These are phyloP conservation scores for Isaurus tuberculatus DNA, from an alignment of 92 coral and sea anemone species.

Conservation along the genomic window DNA sequence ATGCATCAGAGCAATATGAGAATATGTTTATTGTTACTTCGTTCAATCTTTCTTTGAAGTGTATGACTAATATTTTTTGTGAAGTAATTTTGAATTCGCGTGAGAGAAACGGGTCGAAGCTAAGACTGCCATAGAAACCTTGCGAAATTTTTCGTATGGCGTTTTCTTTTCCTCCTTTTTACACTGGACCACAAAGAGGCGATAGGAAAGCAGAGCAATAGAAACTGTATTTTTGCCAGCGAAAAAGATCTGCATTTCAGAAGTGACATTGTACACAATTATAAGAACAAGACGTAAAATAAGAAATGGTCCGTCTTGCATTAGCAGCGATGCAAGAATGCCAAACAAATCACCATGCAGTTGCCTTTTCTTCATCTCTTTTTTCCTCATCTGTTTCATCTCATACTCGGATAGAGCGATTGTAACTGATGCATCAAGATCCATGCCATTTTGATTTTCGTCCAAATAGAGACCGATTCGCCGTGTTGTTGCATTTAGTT, in stretches of 20 bases:
- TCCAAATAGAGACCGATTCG: slow-evolving; percentile 1
- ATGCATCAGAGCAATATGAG: too few relatives aligned
- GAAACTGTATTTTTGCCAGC: slow-evolving; percentile 86
- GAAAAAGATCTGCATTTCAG: slow-evolving; percentile 76
- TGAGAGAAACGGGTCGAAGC: slow-evolving; percentile 16
- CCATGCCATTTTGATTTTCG: neutral
- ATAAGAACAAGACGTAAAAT: slow-evolving; percentile 72
- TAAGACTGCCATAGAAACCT: slow-evolving; percentile 56
- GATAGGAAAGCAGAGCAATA: slow-evolving; percentile 71
- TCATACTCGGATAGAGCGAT: slow-evolving; percentile 23
- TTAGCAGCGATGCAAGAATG: slow-evolving; percentile 82
- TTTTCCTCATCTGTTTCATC: neutral
- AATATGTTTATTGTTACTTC: too few relatives aligned
- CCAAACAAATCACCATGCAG: slow-evolving; percentile 90
- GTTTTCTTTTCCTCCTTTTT: slow-evolving; percentile 48
- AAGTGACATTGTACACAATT: slow-evolving; percentile 58
- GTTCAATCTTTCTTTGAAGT: too few relatives aligned
- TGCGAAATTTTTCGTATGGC: slow-evolving; percentile 51
- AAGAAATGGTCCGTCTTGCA: slow-evolving; percentile 93
- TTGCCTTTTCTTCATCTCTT: slow-evolving; percentile 61
- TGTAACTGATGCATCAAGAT: neutral
- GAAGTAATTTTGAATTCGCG: neutral
- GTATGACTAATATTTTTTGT: neutral
- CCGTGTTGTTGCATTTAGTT: neutral
- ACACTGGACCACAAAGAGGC: slow-evolving; percentile 74